Percentiles rank a stretch among this genome's conserved stretches.
Conservation (phyloP, 2,113 vertebrate genomes). For the Clarias magur region DNA sequence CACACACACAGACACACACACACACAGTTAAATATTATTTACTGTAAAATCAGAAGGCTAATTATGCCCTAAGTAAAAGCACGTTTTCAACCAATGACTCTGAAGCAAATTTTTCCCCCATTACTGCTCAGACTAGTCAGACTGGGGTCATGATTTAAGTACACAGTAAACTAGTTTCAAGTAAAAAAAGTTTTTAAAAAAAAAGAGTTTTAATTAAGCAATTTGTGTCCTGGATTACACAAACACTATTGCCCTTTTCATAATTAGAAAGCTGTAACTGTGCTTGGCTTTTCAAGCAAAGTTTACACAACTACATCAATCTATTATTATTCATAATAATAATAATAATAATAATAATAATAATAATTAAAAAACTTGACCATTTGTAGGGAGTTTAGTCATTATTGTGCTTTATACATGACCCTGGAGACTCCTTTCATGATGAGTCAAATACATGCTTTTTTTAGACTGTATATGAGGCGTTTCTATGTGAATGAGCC, state of each 20-base stretch:
- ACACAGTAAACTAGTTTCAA: neutral
- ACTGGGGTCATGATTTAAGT: neutral
- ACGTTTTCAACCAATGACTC: neutral
- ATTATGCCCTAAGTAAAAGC: neutral
- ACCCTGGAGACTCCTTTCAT: neutral
- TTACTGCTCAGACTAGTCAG: neutral
- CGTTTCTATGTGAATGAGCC: neutral
- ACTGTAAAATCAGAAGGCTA: neutral
- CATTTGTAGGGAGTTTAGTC: neutral
- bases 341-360: neutral
- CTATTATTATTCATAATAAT: neutral
- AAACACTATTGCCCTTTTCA: neutral
- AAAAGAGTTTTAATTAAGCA: neutral
- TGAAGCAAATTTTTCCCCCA: neutral
- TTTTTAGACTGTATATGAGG: too few relatives aligned
- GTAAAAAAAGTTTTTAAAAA: neutral
- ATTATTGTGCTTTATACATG: neutral
- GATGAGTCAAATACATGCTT: too few relatives aligned
- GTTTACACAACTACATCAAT: neutral
- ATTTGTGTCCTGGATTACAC: neutral
- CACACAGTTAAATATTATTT: neutral
- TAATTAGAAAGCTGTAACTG: neutral
- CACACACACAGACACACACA: neutral
- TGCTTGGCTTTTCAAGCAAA: neutral
- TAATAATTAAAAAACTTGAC: neutral